Base-by-base conservation (phyloP, 2,113 vertebrate genomes). In the Lagenorhynchus albirostris region DNA sequence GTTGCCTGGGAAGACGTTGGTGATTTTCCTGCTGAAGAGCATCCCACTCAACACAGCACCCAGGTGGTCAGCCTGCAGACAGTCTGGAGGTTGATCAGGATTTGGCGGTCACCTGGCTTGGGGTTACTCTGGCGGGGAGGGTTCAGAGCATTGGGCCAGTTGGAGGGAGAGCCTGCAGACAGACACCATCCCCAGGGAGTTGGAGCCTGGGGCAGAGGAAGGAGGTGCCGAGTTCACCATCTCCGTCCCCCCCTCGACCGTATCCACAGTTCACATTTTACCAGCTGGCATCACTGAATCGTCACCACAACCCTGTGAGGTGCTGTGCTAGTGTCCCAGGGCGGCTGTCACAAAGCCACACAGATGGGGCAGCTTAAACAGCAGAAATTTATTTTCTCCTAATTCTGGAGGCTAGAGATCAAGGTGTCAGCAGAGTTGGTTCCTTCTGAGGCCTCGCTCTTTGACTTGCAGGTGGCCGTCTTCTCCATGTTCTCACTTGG, bases 221-320 rank as follows among this genome's bases (percentile, higher is more conserved):
- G 12, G 21, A 2, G 41, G 15, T 1, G 0, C 65, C 9, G 25
- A 3, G 14, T 1, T 29, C 18, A 8, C 33, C 58, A 50, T 23
- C 74, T 47, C 13, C n/a, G 0, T 3, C 8, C 6, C 13, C 68
- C 6, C 31, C 3, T 0, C 0, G 0, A n/a, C 15, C 0, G 0
- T 1, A 3, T 6, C 29, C 36, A 6, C 17, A 3, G 7, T 5
- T 1, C 62, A 10, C 5, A 0, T 1, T 3, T 25, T 14, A 23
- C 21, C 25, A 4, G 0, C 3, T 26, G 60, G 10, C 33, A 7
- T 18, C 41, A 0, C 70, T 14, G 7, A 53, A 1, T 0, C 7
- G 13, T 53, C 76, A 41, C 47, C 3, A 0, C 17, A 6, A 10
- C 50, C 33, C 36, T 5, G 36, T 1, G 1, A 11, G 18, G 53